Evolutionary conservation across 2,888 invertebrate species (phyloP).

Genomic region (Ommatoiulus sabulosus): DNA sequence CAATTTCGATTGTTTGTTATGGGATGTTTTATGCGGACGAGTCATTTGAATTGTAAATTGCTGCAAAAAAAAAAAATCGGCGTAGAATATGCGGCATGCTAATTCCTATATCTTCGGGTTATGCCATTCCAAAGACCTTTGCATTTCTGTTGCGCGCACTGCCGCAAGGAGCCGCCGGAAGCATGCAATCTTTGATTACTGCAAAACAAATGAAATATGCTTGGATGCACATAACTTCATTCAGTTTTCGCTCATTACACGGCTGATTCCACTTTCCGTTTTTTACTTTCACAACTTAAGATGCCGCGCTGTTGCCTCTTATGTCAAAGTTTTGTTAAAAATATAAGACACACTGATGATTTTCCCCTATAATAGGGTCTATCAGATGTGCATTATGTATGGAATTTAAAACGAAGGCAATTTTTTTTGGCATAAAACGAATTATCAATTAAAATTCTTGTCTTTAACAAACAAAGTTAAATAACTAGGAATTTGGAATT

Average conservation of each 20-base stretch:
- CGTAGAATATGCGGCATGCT: too few relatives aligned
- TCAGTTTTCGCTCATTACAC: neutral
- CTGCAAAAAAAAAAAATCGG: neutral
- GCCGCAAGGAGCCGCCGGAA: neutral
- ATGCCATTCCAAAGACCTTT: neutral
- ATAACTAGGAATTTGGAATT: too few relatives aligned
- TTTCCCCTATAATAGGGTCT: too few relatives aligned
- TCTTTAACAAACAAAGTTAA: too few relatives aligned
- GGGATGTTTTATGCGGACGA: too few relatives aligned
- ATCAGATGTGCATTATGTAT: too few relatives aligned
- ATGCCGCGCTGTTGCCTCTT: neutral
- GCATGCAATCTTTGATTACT: conserved; percentile 38
- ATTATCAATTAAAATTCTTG: too few relatives aligned
- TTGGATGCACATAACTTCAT: conserved; percentile 25
- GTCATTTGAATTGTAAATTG: neutral
- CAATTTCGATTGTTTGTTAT: too few relatives aligned
- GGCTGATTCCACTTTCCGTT: neutral
- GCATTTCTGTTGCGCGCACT: neutral
- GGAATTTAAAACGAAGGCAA: too few relatives aligned
- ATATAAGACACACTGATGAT: too few relatives aligned
- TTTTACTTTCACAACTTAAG: neutral
- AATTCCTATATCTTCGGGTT: neutral
- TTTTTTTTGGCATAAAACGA: too few relatives aligned
- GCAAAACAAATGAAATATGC: neutral
- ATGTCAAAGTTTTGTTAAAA: neutral